Evolutionary conservation across 37 sponge, comb jelly and placozoan species (phyloP).

Genomic region (Ephydatia muelleri): DNA sequence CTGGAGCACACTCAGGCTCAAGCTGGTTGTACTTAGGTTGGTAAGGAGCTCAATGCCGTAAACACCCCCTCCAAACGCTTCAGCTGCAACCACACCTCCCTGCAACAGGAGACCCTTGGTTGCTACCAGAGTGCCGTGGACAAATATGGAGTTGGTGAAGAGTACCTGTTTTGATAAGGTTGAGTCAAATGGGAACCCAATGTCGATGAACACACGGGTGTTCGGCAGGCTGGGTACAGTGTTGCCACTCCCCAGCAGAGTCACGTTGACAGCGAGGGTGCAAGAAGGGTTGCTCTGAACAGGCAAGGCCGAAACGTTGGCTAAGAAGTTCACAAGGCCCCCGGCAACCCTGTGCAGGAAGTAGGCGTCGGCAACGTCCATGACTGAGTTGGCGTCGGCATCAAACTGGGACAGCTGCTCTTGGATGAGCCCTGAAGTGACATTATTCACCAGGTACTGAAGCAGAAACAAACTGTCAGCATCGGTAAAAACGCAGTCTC

Average conservation of each 20-base stretch:
- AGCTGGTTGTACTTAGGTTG: slow-evolving; percentile 43
- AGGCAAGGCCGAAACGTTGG: slow-evolving; percentile 23
- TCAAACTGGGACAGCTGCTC: slow-evolving; percentile 41
- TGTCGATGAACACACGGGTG: slow-evolving; percentile 59
- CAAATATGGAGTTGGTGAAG: slow-evolving; percentile 28
- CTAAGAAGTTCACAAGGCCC: slow-evolving; percentile 53
- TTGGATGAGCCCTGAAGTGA: neutral
- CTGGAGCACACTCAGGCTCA: slow-evolving; percentile 70
- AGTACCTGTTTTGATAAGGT: slow-evolving; percentile 16
- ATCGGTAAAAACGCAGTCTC: slow-evolving; percentile 64
- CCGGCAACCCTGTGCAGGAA: slow-evolving; percentile 29
- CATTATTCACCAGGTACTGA: slow-evolving; percentile 19
- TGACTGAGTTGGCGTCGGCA: slow-evolving; percentile 53
- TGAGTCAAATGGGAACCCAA: slow-evolving; percentile 46
- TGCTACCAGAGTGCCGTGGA: slow-evolving; percentile 20
- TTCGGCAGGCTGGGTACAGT: neutral
- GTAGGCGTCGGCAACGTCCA: slow-evolving; percentile 63
- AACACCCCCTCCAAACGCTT: slow-evolving; percentile 30
- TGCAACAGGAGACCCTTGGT: slow-evolving; percentile 26
- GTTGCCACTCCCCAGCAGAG: slow-evolving; percentile 21
- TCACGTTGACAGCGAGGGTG: slow-evolving; percentile 32
- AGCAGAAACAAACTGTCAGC: slow-evolving; percentile 48
- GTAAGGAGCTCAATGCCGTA: slow-evolving; percentile 38
- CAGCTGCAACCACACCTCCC: slow-evolving; percentile 71
- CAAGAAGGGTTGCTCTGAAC: slow-evolving; percentile 27